Evolutionary conservation across 1,140 invertebrate genomes (phyloP), one percentile per base, ranked within the genome.

Genomic region (Anadara kagoshimensis): DNA sequence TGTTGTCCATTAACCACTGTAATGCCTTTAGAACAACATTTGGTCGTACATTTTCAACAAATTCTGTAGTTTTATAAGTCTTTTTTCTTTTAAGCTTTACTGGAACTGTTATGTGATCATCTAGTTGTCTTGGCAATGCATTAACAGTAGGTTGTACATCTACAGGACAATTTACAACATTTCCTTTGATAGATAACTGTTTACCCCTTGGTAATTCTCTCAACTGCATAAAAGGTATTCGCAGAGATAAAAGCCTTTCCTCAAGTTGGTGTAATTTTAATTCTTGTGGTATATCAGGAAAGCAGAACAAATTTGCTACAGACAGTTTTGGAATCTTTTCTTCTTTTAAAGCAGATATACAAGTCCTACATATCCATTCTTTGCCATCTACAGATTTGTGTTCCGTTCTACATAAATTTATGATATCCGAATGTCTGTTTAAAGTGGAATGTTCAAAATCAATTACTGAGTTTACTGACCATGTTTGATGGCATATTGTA

Each of bases 71-170:
- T 5, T 65, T 70, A 49, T 69, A 75, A 41, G 49, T 44, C 5
- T 70, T 26, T 58, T 75, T 69, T 54, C 62, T 69, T 64, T 75
- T 70, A 20, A 75, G 53, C 36, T 70, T 69, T n/a, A 69, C 67
- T 51, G 73, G n/a, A 29, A 66, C 43, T 18, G 49, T 54, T 5
- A 53, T 58, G 51, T 69, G 29, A 11, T 76, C 62, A 70, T 66
- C 49, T 16, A 54, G 20, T 54, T 57, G 51, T 47, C 74, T 53
- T 54, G 74, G 74, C 5, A 76, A 29, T 29, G 56, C 51, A 61
- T 71, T 67, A 45, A 76, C 62, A 22, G 74, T 76, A n/a, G 51
- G 41, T n/a, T 64, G 24, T 18, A 64, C 54, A 49, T 73, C 51
- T 44, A 49, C 53, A 16, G 70, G 70, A 1, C 65, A 62, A 73